Conservation (phyloP, 2,113 vertebrate species). For the Tychaedon coryphoeus region DNA sequence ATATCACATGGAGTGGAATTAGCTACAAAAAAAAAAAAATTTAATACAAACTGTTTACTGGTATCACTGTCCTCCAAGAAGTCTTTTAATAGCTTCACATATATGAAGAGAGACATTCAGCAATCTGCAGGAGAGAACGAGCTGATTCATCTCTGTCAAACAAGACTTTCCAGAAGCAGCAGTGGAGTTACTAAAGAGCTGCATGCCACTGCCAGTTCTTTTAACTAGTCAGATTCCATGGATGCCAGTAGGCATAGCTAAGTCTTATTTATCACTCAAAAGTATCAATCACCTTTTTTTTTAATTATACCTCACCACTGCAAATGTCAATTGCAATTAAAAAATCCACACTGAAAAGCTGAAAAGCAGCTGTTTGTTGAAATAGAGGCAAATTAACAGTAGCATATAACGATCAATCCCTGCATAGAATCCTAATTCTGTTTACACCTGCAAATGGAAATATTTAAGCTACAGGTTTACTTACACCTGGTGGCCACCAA, state of each 20-base stretch:
- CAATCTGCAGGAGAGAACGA: not conserved
- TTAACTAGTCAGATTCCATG: not conserved
- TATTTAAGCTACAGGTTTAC: not conserved
- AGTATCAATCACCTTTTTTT: not conserved
- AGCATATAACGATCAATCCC: not conserved
- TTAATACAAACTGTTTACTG: not conserved
- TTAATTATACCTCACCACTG: not conserved
- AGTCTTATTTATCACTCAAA: not conserved
- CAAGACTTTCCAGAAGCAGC: not conserved
- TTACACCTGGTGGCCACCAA: not conserved
- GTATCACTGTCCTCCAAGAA: not conserved
- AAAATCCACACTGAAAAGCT: not conserved
- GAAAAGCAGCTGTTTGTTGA: not conserved
- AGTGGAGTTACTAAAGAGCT: not conserved
- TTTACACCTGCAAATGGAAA: not conserved
- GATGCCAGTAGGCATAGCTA: not conserved
- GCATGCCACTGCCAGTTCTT: rapidly evolving
- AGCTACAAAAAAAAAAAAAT: not conserved
- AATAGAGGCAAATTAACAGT: not conserved
- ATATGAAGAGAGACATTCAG: not conserved
- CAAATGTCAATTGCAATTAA: not conserved
- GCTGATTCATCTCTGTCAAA: not conserved
- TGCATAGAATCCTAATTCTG: not conserved
- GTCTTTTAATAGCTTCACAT: not conserved
- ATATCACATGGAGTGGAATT: not conserved